Base-by-base conservation (phyloP, 2,113 vertebrate genomes). In the Xenopus laevis region DNA sequence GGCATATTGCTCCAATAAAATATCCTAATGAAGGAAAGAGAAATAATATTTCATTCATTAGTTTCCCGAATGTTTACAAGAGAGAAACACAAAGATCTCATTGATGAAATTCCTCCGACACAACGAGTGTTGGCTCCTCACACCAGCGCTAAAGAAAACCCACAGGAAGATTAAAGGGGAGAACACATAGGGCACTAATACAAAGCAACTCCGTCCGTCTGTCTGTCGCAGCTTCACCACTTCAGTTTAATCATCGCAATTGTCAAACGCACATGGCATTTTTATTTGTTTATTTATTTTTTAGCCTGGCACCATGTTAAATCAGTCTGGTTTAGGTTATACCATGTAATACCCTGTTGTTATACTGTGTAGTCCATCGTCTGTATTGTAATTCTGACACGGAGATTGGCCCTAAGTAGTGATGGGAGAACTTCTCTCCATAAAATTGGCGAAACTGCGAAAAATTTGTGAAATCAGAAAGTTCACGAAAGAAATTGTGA, bases 251-350 rank as follows among this genome's bases (percentile, higher is more conserved):
- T 71, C 69, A 71, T 30, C 11, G 12, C 21, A 71, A 71, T 46
- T 71, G 18, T 71, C 69, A 27, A 61, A 61, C 33, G 21, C 45
- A 62, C 44, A 30, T 46, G 40, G 45, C 59, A 71, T 52, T 61
- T 59, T 62, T 27, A 27, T 27, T 27, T n/a, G n/a, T n/a, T n/a
- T n/a, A n/a, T n/a, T n/a, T n/a, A n/a, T 55, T 55, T 47, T 47
- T 10, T 21, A 47, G 40, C 69, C 45, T 62, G 69, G 69, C 69
- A 62, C 58, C 13, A 46, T 60, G 23, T 27, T 27, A 27, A 17
- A 30, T 21, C 15, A 71, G 57, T 71, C 57, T 71, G 69, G 69
- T 71, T 71, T 61, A 13, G 58, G 57, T 71, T 71, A 60, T 23
- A 57, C 44, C 47, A 62, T 50, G 61, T 71, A 71, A 71, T 71